Percentiles rank a stretch among this genome's conserved stretches.
These are phyloP conservation scores for Ranitomeya variabilis DNA, from an alignment of 2,113 vertebrate genomes.

Conservation along the genomic window DNA sequence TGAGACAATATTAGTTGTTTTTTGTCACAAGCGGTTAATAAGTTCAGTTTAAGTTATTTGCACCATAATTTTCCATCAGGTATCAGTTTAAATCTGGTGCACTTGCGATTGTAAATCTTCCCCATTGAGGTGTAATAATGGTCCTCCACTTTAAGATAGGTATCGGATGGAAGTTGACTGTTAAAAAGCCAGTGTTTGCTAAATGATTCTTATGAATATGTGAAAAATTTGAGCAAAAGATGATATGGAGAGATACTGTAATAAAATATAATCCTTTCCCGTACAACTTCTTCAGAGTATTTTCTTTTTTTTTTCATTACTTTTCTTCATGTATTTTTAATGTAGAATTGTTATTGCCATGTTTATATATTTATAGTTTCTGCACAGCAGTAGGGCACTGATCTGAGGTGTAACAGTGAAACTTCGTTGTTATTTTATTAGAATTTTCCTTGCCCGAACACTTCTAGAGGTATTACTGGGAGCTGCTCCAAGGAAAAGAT, in stretches of 20 bases:
- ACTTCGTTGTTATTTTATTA: constrained; percentile 37
- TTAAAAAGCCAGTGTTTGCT: background rate
- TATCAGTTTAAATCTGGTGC: no score
- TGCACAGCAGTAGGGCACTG: background rate
- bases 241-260: background rate
- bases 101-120: no score
- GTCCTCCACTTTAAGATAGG: no score
- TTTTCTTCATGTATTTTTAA: constrained; percentile 40
- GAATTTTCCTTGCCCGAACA: background rate
- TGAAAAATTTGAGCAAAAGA: background rate
- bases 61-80: no score
- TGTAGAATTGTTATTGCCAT: constrained; percentile 24
- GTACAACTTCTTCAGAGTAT: background rate
- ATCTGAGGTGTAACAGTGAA: background rate
- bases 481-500: constrained; percentile 33
- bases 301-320: constrained; percentile 17
- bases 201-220: background rate
- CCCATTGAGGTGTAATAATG: no score
- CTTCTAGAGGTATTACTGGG: constrained; percentile 25
- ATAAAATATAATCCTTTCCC: background rate
- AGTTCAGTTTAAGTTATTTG: no score
- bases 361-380: constrained; percentile 37
- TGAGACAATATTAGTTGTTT: no score
- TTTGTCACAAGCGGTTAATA: no score
- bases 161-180: background rate